Percentiles rank a stretch among this genome's conserved stretches.
These are phyloP conservation scores for Hypsopygia costalis DNA, from an alignment of 2,888 invertebrate species.

Conservation along the genomic window DNA sequence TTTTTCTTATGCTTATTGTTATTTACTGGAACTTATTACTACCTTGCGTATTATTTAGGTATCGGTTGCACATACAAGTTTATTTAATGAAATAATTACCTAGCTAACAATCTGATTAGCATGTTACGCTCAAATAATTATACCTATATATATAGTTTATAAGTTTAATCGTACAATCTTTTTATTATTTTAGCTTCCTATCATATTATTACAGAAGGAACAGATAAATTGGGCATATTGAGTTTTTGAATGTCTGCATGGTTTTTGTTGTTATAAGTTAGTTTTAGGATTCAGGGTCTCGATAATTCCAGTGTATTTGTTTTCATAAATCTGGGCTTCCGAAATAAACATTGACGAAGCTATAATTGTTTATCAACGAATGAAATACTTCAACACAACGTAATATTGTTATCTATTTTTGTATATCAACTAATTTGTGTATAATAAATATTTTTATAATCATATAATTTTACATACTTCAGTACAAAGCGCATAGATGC, in stretches of 20 bases:
- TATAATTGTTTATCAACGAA: not conserved
- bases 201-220: not conserved
- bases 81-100: constrained; percentile 14
- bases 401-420: not conserved
- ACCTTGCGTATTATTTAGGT: constrained; percentile 18
- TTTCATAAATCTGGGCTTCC: constrained; percentile 28
- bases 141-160: constrained; percentile 22
- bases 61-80: constrained; percentile 20
- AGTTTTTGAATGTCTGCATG: too few relatives aligned
- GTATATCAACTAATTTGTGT: constrained; percentile 22
- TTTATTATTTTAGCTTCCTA: not conserved
- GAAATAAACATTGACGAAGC: constrained; percentile 7
- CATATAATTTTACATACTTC: constrained; percentile 25
- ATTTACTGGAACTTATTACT: not conserved
- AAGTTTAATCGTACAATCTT: constrained; percentile 14
- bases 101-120: constrained; percentile 21
- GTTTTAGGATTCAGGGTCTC: constrained; percentile 12
- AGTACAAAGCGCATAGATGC: constrained; percentile 50
- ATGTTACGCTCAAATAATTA: constrained; percentile 31
- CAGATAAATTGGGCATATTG: not conserved
- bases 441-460: constrained; percentile 33
- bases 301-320: too few relatives aligned
- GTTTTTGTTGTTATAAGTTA: not conserved
- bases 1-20: not conserved
- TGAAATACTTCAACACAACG: not conserved